A percentile compares a stretch with the other conserved stretches of the same genome.
Conservation (phyloP, 2,797 vertebrate species). For the Dipus sagitta region DNA sequence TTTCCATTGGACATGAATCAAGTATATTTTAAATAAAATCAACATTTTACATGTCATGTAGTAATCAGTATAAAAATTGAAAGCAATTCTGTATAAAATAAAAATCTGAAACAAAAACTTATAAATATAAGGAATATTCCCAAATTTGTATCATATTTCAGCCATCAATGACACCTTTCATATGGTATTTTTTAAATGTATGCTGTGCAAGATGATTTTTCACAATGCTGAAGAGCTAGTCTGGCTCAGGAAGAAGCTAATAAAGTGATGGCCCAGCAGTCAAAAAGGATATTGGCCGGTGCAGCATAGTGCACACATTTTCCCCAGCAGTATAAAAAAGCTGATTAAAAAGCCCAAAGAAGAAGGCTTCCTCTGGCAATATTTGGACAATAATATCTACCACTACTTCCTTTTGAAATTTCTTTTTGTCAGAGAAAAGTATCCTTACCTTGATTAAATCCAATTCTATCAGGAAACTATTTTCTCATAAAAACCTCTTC, state of each 20-base stretch:
- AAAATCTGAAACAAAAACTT: neutral
- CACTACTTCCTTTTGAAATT: neutral
- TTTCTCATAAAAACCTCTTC: neutral
- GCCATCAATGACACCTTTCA: neutral
- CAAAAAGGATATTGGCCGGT: neutral
- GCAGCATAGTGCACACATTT: neutral
- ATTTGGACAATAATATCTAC: neutral
- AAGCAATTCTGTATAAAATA: slow-evolving; percentile 31
- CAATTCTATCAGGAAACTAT: slow-evolving; percentile 59
- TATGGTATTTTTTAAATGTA: slow-evolving; percentile 10
- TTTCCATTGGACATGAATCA: neutral
- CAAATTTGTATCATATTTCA: neutral
- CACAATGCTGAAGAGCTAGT: neutral
- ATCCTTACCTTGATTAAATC: slow-evolving; percentile 20
- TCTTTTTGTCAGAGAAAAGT: neutral
- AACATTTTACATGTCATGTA: neutral
- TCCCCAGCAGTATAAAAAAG: neutral
- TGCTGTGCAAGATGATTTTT: slow-evolving; percentile 12
- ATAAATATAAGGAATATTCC: neutral
- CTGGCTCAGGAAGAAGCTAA: neutral
- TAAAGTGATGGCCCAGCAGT: neutral
- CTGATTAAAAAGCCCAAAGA: neutral
- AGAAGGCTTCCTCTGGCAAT: neutral
- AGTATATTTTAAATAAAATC: neutral
- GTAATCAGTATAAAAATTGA: neutral